Evolutionary conservation across 1,140 invertebrate species (phyloP).

Genomic region (Drosophila tani): DNA sequence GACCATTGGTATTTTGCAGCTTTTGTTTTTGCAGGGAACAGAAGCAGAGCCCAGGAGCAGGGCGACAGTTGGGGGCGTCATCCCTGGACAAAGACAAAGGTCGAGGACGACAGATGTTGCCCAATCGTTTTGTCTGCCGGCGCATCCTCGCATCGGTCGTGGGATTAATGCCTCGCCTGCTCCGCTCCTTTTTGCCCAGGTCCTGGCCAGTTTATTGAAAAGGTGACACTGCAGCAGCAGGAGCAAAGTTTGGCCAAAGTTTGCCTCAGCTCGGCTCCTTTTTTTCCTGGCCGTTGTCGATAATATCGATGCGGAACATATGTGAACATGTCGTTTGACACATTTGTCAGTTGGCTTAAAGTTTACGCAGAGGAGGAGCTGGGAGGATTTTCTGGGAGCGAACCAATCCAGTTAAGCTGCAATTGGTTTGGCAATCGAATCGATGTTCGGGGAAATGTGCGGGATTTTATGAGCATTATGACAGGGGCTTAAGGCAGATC

Average conservation of each 20-base stretch:
- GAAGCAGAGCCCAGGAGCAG: constrained; percentile 4
- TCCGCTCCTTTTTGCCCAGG: constrained; percentile 30
- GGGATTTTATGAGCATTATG: constrained; percentile 6
- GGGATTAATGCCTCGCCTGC: constrained; percentile 73
- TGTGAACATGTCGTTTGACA: constrained; percentile 81
- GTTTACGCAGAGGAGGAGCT: constrained; percentile 18
- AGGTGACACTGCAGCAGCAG: constrained; percentile 68
- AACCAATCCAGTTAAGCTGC: constrained; percentile 27
- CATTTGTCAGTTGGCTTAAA: constrained; percentile 81
- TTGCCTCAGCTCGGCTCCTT: constrained; percentile 35
- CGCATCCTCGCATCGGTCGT: constrained; percentile 62
- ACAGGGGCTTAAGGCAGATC: not conserved
- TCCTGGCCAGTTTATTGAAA: constrained; percentile 79
- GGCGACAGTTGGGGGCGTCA: constrained; percentile 25
- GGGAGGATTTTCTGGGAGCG: not conserved
- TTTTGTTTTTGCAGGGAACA: constrained; percentile 68
- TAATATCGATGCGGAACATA: constrained; percentile 80
- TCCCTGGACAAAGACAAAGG: constrained; percentile 62
- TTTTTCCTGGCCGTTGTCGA: constrained; percentile 44
- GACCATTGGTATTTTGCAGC: constrained; percentile 82
- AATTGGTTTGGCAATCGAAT: constrained; percentile 26
- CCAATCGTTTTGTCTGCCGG: constrained; percentile 73
- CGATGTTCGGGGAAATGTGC: not conserved
- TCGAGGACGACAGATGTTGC: constrained; percentile 75
- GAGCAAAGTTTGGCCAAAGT: constrained; percentile 60